These are phyloP conservation scores for Rhinogobius similis DNA, from an alignment of 2,113 vertebrate species.

Conservation along the genomic window DNA sequence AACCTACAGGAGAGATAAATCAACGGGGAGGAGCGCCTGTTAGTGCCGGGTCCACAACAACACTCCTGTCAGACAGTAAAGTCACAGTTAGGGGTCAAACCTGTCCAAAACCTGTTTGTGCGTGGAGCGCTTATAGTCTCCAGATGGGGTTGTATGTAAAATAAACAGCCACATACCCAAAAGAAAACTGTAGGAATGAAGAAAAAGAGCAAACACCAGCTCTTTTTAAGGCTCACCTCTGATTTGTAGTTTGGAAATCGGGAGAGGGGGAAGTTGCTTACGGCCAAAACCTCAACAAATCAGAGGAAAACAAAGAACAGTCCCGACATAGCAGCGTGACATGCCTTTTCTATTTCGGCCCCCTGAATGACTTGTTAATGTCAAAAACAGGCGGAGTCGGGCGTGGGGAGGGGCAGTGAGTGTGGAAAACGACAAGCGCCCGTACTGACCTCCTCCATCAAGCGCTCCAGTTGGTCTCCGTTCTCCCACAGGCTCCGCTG, in stretches of 20 bases:
- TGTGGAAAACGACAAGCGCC: not conserved
- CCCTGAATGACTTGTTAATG: slow-evolving; percentile 64
- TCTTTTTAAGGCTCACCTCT: slow-evolving; percentile 92
- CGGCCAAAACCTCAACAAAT: slow-evolving; percentile 83
- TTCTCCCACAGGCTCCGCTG: slow-evolving; percentile 98
- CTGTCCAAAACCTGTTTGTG: slow-evolving; percentile 69
- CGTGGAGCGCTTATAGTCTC: slow-evolving; percentile 62
- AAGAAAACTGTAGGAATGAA: slow-evolving; percentile 60
- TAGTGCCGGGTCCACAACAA: slow-evolving; percentile 87
- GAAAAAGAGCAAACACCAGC: slow-evolving; percentile 81
- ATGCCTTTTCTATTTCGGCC: slow-evolving; percentile 63
- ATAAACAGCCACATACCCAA: slow-evolving; percentile 67
- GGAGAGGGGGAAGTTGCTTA: slow-evolving; percentile 86
- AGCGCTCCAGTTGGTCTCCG: slow-evolving; percentile 90
- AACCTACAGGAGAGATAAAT: slow-evolving; percentile 99
- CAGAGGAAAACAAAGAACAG: slow-evolving; percentile 74
- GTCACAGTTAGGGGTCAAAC: slow-evolving; percentile 74
- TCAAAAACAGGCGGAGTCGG: slow-evolving; percentile 61
- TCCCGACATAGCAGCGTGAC: slow-evolving; percentile 72
- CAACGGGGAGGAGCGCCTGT: slow-evolving; percentile 98
- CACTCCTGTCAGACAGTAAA: slow-evolving; percentile 81
- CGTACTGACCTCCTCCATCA: slow-evolving; percentile 98
- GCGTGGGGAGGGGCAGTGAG: slow-evolving; percentile 32
- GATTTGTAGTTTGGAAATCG: slow-evolving; percentile 82
- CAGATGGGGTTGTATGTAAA: slow-evolving; percentile 47